phyloP scores from a whole-genome alignment of 2,888 invertebrate species.

The Nephrotoma appendiculata region DNA sequence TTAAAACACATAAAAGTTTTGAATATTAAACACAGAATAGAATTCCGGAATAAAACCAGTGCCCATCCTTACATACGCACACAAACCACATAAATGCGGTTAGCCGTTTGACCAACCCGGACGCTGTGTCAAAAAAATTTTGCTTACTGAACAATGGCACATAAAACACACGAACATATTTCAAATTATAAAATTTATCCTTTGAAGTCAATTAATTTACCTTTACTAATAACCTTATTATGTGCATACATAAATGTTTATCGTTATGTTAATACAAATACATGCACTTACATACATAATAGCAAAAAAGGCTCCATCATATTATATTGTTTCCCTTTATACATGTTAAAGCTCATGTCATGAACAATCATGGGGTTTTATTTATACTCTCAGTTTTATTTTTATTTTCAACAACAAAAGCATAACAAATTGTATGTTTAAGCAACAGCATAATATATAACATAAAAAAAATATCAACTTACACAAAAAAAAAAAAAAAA shows the following conservation, averaged over 20 bases:
- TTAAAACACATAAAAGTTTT: too few relatives aligned
- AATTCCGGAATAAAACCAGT: too few relatives aligned
- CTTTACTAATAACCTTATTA: neutral
- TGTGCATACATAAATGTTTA: too few relatives aligned
- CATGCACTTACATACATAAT: neutral
- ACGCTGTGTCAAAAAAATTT: too few relatives aligned
- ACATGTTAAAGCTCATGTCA: neutral
- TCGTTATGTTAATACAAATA: too few relatives aligned
- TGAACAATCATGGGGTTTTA: neutral
- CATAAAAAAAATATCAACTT: neutral
- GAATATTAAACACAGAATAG: too few relatives aligned
- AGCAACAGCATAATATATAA: neutral
- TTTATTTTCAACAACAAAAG: neutral
- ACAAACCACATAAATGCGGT: too few relatives aligned
- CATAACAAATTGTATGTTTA: neutral
- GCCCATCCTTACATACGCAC: too few relatives aligned
- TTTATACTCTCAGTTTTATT: neutral
- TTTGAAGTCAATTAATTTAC: neutral
- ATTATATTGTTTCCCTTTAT: neutral
- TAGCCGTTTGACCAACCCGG: too few relatives aligned
- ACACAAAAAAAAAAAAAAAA: neutral
- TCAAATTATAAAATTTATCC: too few relatives aligned
- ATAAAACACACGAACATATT: too few relatives aligned
- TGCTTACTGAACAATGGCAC: too few relatives aligned
- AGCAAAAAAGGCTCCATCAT: neutral